Evolutionary conservation across 2,113 vertebrate genomes (phyloP), one percentile per base, ranked within the genome.

Genomic region (Todiramphus saurophagus): DNA sequence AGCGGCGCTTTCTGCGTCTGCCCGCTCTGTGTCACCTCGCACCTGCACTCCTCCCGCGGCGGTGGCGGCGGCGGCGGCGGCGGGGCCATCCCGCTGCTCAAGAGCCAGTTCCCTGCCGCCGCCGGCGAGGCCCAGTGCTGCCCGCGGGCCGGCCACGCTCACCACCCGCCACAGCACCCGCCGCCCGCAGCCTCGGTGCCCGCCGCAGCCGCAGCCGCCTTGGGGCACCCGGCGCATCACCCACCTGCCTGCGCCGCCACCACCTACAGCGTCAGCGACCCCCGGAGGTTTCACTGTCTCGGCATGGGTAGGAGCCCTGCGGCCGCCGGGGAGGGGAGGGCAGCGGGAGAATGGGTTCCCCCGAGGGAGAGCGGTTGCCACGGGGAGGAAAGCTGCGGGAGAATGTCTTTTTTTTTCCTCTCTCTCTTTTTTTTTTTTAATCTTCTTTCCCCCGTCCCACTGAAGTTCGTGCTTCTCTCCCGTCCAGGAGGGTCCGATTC

Each of bases 281-380:
- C 99, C 17, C 98, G 99, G 96, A 99, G 99, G 96, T 99, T 99
- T 93, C 99, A 99, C 98, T 99, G 99, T 83, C 98, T 99, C 75
- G 96, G 98, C 91, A 98, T 99, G 97, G 99, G 99, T 99, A 99
- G 98, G 97, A 93, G 59, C 28, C 55, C 90, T 13, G 92, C 60
- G 67, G 75, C 66, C 28, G 9, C 16, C 31, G 41, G 89, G 58
- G 25, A 20, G 8, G 18, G 87, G 25, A 44, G 82, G 63, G n/a
- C 55, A 10, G 87, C 8, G 78, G 53, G 88, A 56, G 33, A 53
- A 55, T 28, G 81, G 88, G 8, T 6, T 17, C 10, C 31, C 11
- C 77, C 31, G 39, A 44, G 25, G 79, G 41, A 77, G 6, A 53
- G 41, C 17, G 75, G 83, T 30, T 60, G 70, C 10, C 62, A 35